Evolutionary conservation across 2,888 invertebrate species (phyloP).

Genomic region (Leptinotarsa peninsularis): DNA sequence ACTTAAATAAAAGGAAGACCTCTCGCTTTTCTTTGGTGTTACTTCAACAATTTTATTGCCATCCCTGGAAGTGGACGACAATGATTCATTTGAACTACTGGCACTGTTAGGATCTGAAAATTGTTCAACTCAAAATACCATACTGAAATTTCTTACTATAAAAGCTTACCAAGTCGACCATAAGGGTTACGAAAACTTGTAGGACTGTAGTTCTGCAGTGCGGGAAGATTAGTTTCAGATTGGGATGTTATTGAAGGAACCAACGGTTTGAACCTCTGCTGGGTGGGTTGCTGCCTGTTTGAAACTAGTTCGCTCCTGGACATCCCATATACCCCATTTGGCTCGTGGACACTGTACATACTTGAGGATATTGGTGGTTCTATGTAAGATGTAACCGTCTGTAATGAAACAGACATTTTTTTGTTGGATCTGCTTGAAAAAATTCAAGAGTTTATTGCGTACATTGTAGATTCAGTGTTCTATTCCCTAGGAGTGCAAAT

Average conservation of each 20-base stretch:
- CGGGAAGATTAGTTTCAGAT: slow-evolving; percentile 66
- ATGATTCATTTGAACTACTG: slow-evolving; percentile 89
- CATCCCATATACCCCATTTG: slow-evolving; percentile 58
- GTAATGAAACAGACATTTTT: slow-evolving; percentile 26
- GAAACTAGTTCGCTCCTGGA: slow-evolving; percentile 57
- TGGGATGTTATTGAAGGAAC: slow-evolving; percentile 62
- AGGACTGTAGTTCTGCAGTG: slow-evolving; percentile 61
- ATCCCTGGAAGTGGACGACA: slow-evolving; percentile 77
- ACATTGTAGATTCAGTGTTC: no score
- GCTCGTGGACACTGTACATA: slow-evolving; percentile 65
- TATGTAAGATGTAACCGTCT: slow-evolving; percentile 66
- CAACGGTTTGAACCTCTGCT: slow-evolving; percentile 56
- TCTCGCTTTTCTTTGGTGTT: slow-evolving; percentile 71
- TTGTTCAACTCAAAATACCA: not conserved
- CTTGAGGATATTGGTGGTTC: slow-evolving; percentile 67
- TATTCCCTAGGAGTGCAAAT: no score
- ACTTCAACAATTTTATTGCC: slow-evolving; percentile 59
- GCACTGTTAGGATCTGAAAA: slow-evolving; percentile 67
- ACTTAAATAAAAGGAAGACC: slow-evolving; percentile 68
- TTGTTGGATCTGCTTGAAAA: not conserved
- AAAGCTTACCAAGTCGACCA: slow-evolving; percentile 58
- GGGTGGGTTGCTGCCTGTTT: slow-evolving; percentile 44
- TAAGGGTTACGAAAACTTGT: slow-evolving; percentile 60
- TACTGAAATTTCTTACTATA: not conserved
- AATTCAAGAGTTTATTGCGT: no score